These are phyloP conservation scores for Dendrolimus pini DNA, from an alignment of 2,888 invertebrate species.

Conservation along the genomic window DNA sequence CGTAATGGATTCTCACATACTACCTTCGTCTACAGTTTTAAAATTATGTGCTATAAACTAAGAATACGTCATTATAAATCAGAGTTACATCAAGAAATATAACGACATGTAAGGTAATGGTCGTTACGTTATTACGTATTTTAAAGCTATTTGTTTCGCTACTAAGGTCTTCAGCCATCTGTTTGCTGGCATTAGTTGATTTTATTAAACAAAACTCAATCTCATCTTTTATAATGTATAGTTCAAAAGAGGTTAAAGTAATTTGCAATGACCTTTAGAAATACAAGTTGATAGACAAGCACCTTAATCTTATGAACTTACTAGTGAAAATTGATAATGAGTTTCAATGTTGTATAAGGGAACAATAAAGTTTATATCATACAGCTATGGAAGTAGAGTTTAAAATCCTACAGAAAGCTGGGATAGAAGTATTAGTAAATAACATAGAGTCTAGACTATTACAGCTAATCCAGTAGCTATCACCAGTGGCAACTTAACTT, in stretches of 20 bases:
- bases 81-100: background rate
- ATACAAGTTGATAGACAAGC: background rate
- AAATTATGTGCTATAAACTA: background rate
- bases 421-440: slow-evolving; percentile 21
- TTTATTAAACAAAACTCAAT: background rate
- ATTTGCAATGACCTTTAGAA: background rate
- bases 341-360: background rate
- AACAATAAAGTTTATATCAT: background rate
- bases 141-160: background rate
- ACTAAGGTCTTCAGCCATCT: background rate
- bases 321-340: background rate
- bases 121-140: background rate
- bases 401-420: slow-evolving; percentile 17
- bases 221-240: background rate
- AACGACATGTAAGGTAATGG: background rate
- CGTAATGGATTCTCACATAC: too few species aligned
- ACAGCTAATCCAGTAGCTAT: slow-evolving; percentile 45
- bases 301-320: background rate
- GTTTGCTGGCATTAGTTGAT: background rate
- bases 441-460: slow-evolving; percentile 28
- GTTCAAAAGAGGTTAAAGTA: background rate
- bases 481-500: slow-evolving; percentile 47
- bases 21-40: too few species aligned
- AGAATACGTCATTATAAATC: background rate
- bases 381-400: slow-evolving; percentile 22